phyloP scores from a whole-genome alignment of 2,113 vertebrate genomes.

The Halichoeres trimaculatus region DNA sequence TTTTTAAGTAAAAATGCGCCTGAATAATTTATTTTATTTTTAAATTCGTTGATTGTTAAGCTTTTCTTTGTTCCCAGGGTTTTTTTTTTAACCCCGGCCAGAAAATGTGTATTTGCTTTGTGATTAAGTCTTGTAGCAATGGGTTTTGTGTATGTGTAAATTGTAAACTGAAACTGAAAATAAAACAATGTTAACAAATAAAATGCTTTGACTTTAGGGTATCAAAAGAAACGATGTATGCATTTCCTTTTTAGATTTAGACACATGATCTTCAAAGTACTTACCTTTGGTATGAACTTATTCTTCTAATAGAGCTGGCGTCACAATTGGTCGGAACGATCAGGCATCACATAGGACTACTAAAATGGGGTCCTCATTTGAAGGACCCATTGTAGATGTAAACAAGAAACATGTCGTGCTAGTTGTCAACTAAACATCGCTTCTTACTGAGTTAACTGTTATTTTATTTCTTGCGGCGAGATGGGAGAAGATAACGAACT shows the following conservation, averaged over 20 bases:
- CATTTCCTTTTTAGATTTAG: too few relatives aligned
- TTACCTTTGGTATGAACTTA: background rate
- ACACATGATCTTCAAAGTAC: background rate
- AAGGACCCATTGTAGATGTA: conserved; percentile 63
- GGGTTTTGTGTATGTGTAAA: too few relatives aligned
- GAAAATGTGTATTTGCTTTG: too few relatives aligned
- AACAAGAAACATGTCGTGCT: conserved; percentile 50
- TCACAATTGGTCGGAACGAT: background rate
- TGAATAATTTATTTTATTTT: too few relatives aligned
- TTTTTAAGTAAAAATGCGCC: too few relatives aligned
- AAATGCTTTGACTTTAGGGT: background rate
- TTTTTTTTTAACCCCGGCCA: too few relatives aligned
- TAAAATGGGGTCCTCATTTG: conserved; percentile 48
- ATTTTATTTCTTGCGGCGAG: background rate
- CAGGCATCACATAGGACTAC: conserved; percentile 46
- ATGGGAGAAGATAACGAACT: conserved; percentile 80
- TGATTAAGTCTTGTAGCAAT: too few relatives aligned
- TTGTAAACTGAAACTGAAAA: too few relatives aligned
- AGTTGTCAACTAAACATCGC: conserved; percentile 7
- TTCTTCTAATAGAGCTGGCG: background rate
- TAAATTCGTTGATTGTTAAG: too few relatives aligned
- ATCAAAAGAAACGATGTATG: background rate
- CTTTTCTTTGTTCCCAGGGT: too few relatives aligned
- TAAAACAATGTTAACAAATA: too few relatives aligned
- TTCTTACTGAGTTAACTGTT: background rate